These are phyloP conservation scores for Hydropsyche tenuis DNA, from an alignment of 1,140 invertebrate species.

Conservation along the genomic window DNA sequence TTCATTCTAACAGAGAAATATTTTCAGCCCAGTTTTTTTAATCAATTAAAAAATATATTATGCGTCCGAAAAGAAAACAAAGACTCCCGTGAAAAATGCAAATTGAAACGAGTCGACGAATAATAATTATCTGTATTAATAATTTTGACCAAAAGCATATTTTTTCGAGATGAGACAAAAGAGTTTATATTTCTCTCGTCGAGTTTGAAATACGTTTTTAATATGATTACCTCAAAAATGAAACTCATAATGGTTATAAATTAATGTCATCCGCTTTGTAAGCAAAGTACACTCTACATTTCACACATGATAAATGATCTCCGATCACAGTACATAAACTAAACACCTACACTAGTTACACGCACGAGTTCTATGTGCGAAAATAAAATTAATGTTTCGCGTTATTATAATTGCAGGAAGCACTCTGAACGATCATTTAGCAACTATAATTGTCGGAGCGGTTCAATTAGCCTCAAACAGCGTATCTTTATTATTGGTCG, in stretches of 20 bases:
- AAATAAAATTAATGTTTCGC: too few species aligned
- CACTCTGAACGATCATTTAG: constrained; percentile 63
- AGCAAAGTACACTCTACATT: too few species aligned
- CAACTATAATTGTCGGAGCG: constrained; percentile 75
- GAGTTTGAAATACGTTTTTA: too few species aligned
- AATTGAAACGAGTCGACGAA: constrained; percentile 23
- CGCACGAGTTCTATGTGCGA: too few species aligned
- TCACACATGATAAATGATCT: too few species aligned
- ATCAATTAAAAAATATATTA: constrained; percentile 31
- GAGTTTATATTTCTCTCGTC: background rate
- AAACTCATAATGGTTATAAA: too few species aligned
- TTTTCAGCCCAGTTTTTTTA: constrained; percentile 4
- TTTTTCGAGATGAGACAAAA: background rate
- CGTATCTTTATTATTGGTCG: constrained; percentile 70
- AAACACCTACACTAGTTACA: too few species aligned
- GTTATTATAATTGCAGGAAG: constrained; percentile 54
- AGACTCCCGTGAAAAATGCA: constrained; percentile 20
- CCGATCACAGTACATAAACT: too few species aligned
- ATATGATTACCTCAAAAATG: too few species aligned
- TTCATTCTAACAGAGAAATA: constrained; percentile 11
- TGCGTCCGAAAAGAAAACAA: constrained; percentile 23
- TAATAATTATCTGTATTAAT: constrained; percentile 35
- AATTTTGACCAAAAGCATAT: background rate
- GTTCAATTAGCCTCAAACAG: constrained; percentile 75
- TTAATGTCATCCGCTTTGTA: too few species aligned